A percentile compares a stretch with the other conserved stretches of the same genome.
phyloP scores from a whole-genome alignment of 2,797 vertebrate species.

The Thamnophis elegans region DNA sequence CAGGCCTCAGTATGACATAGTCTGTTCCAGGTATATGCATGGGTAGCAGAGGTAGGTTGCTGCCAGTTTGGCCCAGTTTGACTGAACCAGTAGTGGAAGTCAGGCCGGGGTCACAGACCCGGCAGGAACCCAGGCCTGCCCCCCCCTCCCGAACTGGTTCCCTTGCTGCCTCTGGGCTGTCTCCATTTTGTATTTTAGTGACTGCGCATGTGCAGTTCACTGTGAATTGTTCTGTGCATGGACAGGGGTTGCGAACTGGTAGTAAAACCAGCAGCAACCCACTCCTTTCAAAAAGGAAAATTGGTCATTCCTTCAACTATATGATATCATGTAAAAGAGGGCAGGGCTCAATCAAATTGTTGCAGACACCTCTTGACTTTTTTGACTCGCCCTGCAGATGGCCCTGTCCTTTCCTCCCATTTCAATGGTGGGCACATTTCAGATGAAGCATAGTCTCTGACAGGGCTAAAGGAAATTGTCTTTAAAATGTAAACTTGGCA shows the following conservation, averaged over 20 bases:
- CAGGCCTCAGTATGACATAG: background rate
- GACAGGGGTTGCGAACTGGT: too few relatives aligned
- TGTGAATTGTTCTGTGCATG: too few relatives aligned
- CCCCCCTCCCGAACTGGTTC: too few relatives aligned
- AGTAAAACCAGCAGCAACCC: too few relatives aligned
- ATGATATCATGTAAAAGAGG: background rate
- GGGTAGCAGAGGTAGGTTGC: background rate
- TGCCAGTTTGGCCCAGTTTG: too few relatives aligned
- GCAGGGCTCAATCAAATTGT: background rate
- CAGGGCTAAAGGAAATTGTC: background rate
- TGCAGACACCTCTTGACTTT: background rate
- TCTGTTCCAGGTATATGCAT: background rate
- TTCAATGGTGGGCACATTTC: background rate
- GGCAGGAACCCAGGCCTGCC: too few relatives aligned
- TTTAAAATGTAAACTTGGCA: background rate
- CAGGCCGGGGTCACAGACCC: too few relatives aligned
- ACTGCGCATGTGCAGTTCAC: too few relatives aligned
- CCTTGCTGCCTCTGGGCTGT: too few relatives aligned
- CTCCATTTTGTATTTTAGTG: too few relatives aligned
- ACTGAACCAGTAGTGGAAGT: too few relatives aligned
- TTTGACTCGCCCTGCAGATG: background rate
- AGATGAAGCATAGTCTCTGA: background rate
- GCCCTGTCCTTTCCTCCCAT: background rate
- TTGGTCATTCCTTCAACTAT: background rate
- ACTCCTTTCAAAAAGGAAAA: background rate